These are phyloP conservation scores for Salvelinus sp. DNA, from an alignment of 2,113 vertebrate species.

Conservation along the genomic window DNA sequence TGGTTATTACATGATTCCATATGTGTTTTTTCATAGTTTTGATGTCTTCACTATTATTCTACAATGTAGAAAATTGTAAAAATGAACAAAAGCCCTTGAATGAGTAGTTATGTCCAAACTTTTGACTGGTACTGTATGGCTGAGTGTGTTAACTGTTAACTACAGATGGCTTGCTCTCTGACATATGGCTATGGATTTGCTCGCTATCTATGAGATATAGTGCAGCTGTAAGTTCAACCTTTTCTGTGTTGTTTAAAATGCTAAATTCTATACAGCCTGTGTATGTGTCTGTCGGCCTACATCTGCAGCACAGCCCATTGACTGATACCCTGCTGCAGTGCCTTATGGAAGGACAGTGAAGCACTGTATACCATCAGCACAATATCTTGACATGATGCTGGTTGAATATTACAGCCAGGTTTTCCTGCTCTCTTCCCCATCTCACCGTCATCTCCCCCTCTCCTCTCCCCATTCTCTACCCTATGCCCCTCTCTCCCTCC, in stretches of 20 bases:
- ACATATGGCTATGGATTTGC: constrained; percentile 64
- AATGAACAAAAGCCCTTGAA: too few relatives aligned
- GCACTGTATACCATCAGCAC: constrained; percentile 45
- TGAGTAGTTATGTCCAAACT: too few relatives aligned
- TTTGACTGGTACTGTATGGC: too few relatives aligned
- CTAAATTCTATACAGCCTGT: too few relatives aligned
- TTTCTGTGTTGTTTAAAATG: too few relatives aligned
- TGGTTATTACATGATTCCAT: too few relatives aligned
- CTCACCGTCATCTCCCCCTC: not conserved
- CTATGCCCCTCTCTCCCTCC: constrained; percentile 6
- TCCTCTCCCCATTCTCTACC: not conserved
- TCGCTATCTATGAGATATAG: constrained; percentile 58
- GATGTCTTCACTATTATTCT: too few relatives aligned
- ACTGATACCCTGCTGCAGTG: constrained; percentile 36
- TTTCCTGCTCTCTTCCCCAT: constrained; percentile 2
- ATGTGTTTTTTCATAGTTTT: too few relatives aligned
- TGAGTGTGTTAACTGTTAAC: not conserved
- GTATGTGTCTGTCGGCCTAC: too few relatives aligned
- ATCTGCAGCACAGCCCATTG: too few relatives aligned
- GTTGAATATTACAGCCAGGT: not conserved
- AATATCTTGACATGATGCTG: constrained; percentile 15
- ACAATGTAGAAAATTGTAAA: too few relatives aligned
- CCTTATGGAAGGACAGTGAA: constrained; percentile 59
- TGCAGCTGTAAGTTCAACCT: not conserved
- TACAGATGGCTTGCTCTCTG: constrained; percentile 49